Evolutionary conservation across 2,888 invertebrate species (phyloP), one percentile per base, ranked within the genome.

Genomic region (Megastigmus dorsalis): DNA sequence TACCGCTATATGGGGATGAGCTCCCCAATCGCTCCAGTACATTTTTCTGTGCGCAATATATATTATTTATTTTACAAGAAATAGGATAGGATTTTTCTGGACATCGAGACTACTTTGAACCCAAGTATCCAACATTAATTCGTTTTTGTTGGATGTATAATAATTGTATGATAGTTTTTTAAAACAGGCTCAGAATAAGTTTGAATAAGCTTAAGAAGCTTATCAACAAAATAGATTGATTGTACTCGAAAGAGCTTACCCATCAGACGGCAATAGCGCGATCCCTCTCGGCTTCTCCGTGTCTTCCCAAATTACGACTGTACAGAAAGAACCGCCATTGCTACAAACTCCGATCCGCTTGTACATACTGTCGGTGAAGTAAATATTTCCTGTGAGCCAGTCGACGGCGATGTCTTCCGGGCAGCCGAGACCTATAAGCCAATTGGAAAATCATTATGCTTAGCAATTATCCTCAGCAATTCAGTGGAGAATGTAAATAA

Each of bases 11-110:
- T 93, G 91, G 0, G 94, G 92, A 9, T 88, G 89, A 0, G 88
- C 82, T 3, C 95, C 95, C 95, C 95, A 97, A 86, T 98, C 97
- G 0, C 95, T 93, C 97, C 97, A 98, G 88, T 93, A 98, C 93
- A 98, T 94, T 80, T 91, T 89, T 1, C 95, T 95, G 82, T 15
- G 13, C 0, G 1, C n/a, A 48, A 20, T 10, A 20, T 3, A 59
- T 41, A 1, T 10, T 66, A 41, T n/a, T n/a, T n/a, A n/a, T n/a
- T n/a, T n/a, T n/a, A n/a, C n/a, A n/a, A n/a, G n/a, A n/a, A n/a
- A n/a, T n/a, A n/a, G n/a, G n/a, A n/a, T n/a, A n/a, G n/a, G n/a
- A n/a, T n/a, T n/a, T n/a, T n/a, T n/a, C n/a, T n/a, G n/a, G n/a
- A n/a, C n/a, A n/a, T n/a, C n/a, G n/a, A n/a, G n/a, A n/a, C n/a